A percentile compares a stretch with the other conserved stretches of the same genome.
Evolutionary conservation across 2,888 invertebrate species (phyloP).

Genomic region (Zeuzera pyrina): DNA sequence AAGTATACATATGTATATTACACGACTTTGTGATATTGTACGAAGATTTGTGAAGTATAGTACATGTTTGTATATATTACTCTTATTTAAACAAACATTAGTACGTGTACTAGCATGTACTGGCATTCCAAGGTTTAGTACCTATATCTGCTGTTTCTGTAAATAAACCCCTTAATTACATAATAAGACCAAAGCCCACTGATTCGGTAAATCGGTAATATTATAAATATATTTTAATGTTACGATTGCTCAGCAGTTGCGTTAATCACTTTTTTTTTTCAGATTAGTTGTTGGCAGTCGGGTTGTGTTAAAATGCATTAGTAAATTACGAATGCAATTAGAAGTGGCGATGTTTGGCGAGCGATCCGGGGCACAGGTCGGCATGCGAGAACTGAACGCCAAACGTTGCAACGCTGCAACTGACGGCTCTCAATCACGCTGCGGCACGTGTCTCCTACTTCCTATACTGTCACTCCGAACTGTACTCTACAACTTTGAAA

Average conservation of each 20-base stretch:
- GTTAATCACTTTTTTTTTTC: background rate
- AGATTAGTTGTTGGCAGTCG: conserved; percentile 19
- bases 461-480: conserved; percentile 17
- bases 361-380: conserved; percentile 47
- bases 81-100: too few relatives aligned
- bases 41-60: too few relatives aligned
- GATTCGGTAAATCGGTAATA: conserved; percentile 22
- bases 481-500: conserved; percentile 27
- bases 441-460: conserved; percentile 24
- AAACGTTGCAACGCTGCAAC: conserved; percentile 31
- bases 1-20: conserved; percentile 19
- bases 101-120: too few relatives aligned
- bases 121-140: too few relatives aligned
- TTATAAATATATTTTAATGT: conserved; percentile 27
- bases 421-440: conserved; percentile 55
- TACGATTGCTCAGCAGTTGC: conserved; percentile 19
- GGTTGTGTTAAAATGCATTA: conserved; percentile 35
- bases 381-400: conserved; percentile 24
- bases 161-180: too few relatives aligned
- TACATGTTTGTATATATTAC: too few relatives aligned
- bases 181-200: too few relatives aligned
- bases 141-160: too few relatives aligned
- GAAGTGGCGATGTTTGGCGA: conserved; percentile 54
- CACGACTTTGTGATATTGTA: too few relatives aligned
- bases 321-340: conserved; percentile 56